Evolutionary conservation across 2,797 vertebrate genomes (phyloP).

Genomic region (Syncerus caffer): DNA sequence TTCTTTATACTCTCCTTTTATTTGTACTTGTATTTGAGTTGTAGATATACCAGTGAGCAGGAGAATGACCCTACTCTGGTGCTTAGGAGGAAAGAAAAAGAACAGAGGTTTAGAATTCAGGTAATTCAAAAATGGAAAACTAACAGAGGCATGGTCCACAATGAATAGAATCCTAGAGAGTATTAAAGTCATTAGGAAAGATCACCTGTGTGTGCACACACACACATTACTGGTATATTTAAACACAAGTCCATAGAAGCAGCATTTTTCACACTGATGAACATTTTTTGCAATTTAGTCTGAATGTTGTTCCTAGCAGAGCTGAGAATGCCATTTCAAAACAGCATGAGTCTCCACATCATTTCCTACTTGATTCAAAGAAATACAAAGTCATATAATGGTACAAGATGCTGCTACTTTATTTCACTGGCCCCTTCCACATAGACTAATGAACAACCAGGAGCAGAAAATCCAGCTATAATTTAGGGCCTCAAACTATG

Average conservation of each 20-base stretch:
- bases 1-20: background rate
- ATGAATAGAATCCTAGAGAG: background rate
- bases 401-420: background rate
- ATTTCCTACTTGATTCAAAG: background rate
- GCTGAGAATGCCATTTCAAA: slow-evolving; percentile 11
- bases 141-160: background rate
- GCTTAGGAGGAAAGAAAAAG: background rate
- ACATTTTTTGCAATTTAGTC: background rate
- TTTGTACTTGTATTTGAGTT: background rate
- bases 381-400: background rate
- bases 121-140: background rate
- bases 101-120: background rate
- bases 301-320: slow-evolving; percentile 3
- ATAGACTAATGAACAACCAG: background rate
- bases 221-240: background rate
- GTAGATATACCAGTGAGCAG: background rate
- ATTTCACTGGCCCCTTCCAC: background rate
- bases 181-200: background rate
- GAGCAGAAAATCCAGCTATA: slow-evolving; percentile 22
- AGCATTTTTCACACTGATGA: slow-evolving; percentile 15
- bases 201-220: background rate
- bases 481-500: background rate
- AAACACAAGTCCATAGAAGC: background rate
- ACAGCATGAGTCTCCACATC: background rate
- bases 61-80: background rate